phyloP scores from a whole-genome alignment of 2,888 invertebrate genomes.

The Tetranychus piercei region DNA sequence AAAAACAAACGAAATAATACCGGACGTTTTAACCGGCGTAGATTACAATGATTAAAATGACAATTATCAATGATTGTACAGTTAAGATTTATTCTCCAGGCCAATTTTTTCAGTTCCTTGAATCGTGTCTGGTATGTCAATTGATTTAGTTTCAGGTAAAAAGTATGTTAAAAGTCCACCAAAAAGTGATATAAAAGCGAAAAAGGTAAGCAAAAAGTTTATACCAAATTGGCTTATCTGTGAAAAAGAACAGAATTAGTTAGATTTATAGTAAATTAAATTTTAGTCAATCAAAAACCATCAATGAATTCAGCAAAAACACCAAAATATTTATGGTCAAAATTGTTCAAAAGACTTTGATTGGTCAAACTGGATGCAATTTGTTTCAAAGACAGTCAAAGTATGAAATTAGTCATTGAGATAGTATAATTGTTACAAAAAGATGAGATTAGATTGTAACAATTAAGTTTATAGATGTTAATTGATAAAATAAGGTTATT shows the following conservation, averaged over 20 bases:
- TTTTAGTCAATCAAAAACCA: not conserved
- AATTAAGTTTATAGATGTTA: too few species aligned
- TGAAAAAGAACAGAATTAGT: constrained; percentile 8
- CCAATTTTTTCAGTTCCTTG: constrained; percentile 11
- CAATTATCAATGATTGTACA: not conserved
- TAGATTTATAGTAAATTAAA: not conserved
- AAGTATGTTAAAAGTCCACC: constrained; percentile 16
- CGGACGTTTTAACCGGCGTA: not conserved
- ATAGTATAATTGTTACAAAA: too few species aligned
- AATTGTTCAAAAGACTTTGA: too few species aligned
- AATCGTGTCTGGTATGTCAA: constrained; percentile 17
- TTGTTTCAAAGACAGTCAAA: too few species aligned
- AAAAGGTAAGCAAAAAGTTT: not conserved
- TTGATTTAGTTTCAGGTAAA: constrained; percentile 22
- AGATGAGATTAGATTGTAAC: too few species aligned
- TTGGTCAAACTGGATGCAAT: too few species aligned
- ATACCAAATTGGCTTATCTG: constrained; percentile 13
- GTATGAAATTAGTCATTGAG: too few species aligned
- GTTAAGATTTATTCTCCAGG: not conserved
- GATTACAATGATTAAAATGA: not conserved
- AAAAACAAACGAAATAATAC: too few species aligned
- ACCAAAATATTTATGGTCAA: not conserved
- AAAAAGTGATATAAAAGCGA: constrained; percentile 15
- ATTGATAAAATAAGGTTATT: too few species aligned
- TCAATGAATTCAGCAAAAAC: not conserved